Conservation (phyloP, 1,140 invertebrate genomes). For the Neelides sp. region DNA sequence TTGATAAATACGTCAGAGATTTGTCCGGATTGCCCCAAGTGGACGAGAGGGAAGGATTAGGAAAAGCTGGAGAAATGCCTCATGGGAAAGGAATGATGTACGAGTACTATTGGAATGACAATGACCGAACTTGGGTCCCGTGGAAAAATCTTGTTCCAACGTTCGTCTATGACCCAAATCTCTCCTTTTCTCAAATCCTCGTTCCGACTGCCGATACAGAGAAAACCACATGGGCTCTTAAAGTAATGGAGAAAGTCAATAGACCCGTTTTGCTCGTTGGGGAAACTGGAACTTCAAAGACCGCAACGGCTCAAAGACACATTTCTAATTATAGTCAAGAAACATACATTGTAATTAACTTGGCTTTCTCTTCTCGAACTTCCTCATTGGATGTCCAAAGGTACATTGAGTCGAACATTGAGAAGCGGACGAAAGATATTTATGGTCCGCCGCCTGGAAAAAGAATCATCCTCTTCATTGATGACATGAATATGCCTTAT, state of each 20-base stretch:
- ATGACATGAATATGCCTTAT: constrained; percentile 88
- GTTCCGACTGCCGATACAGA: constrained; percentile 80
- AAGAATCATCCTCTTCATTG: constrained; percentile 73
- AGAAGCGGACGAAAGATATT: constrained; percentile 76
- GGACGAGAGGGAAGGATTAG: constrained; percentile 46
- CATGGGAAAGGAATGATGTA: constrained; percentile 52
- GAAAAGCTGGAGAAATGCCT: constrained; percentile 51
- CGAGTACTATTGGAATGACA: constrained; percentile 64
- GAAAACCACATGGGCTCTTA: constrained; percentile 59
- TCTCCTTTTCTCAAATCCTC: constrained; percentile 65
- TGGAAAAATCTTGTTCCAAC: constrained; percentile 63
- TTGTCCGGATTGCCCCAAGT: constrained; percentile 52
- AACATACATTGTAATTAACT: constrained; percentile 46
- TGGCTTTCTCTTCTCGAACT: constrained; percentile 82
- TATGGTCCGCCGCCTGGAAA: constrained; percentile 77
- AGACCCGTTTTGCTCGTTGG: constrained; percentile 70
- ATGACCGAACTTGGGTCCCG: constrained; percentile 62
- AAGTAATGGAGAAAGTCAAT: constrained; percentile 61
- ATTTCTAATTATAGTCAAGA: constrained; percentile 7
- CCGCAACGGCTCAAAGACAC: constrained; percentile 58
- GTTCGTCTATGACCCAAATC: constrained; percentile 56
- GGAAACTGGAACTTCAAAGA: constrained; percentile 81
- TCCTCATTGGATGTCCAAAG: constrained; percentile 76
- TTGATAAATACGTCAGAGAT: constrained; percentile 69
- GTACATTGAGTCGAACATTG: constrained; percentile 69